Percentiles rank a stretch among this genome's conserved stretches.
Conservation (phyloP, 2,113 vertebrate species). For the Tachysurus vachellii region DNA sequence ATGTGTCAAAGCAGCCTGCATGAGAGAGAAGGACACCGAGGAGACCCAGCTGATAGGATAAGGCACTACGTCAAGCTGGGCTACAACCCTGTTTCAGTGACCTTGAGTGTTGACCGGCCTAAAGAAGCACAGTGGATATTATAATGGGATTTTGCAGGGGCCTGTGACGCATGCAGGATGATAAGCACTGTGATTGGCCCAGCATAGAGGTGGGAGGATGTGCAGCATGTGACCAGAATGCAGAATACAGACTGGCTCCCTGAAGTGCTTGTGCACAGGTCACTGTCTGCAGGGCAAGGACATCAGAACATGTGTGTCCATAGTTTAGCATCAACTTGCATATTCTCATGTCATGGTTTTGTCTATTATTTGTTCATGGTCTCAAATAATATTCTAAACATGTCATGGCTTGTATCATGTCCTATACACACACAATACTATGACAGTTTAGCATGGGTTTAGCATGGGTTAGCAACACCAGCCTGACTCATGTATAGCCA, state of each 20-base stretch:
- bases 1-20: conserved; percentile 47
- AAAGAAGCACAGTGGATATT: conserved; percentile 44
- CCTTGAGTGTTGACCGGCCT: conserved; percentile 49
- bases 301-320: conserved; percentile 23
- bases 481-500: neutral
- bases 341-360: neutral
- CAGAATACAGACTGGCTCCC: conserved; percentile 61
- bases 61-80: conserved; percentile 48
- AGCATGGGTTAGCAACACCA: neutral
- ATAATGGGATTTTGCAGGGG: conserved; percentile 40
- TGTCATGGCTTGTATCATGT: neutral
- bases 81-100: conserved; percentile 37
- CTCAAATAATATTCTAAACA: neutral
- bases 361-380: neutral
- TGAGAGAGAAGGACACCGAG: conserved; percentile 28
- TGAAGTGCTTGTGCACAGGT: conserved; percentile 37
- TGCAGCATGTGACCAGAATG: conserved; percentile 62
- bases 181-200: conserved; percentile 59
- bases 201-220: conserved; percentile 53
- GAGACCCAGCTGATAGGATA: conserved; percentile 42
- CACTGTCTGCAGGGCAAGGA: conserved; percentile 43
- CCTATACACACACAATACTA: neutral
- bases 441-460: neutral
- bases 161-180: conserved; percentile 40
- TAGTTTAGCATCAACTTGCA: neutral